Percentiles rank a stretch among this genome's conserved stretches.
Evolutionary conservation across 1,140 invertebrate genomes (phyloP).

Genomic region (Matsumurasca onukii): DNA sequence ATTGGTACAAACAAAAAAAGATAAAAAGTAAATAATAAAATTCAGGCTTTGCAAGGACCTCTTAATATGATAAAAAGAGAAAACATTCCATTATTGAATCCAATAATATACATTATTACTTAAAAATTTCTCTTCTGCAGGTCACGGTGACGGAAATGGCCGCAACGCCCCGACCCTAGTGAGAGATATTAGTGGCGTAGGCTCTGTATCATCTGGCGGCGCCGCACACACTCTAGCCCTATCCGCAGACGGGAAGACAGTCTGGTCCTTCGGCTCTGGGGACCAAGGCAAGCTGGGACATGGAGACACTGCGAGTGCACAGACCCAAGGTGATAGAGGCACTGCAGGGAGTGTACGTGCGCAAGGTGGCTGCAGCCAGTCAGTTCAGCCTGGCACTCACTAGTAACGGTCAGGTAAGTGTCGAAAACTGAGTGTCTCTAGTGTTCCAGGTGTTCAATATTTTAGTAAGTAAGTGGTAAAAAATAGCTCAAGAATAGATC

Average conservation of each 20-base stretch:
- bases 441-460: too few species aligned
- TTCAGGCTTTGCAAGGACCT: too few species aligned
- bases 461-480: too few species aligned
- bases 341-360: slow-evolving; percentile 58
- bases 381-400: slow-evolving; percentile 63
- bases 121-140: too few species aligned
- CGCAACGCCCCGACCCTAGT: slow-evolving; percentile 60
- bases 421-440: too few species aligned
- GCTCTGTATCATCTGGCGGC: slow-evolving; percentile 64
- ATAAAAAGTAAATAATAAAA: too few species aligned
- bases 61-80: too few species aligned
- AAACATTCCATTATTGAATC: too few species aligned
- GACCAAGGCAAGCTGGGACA: slow-evolving; percentile 64
- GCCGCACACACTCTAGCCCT: slow-evolving; percentile 63
- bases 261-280: slow-evolving; percentile 65
- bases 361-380: slow-evolving; percentile 60
- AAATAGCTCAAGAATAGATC: too few species aligned
- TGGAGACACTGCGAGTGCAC: slow-evolving; percentile 57
- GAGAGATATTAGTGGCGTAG: slow-evolving; percentile 56
- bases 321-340: slow-evolving; percentile 64
- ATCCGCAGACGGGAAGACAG: slow-evolving; percentile 60
- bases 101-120: too few species aligned
- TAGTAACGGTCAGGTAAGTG: slow-evolving; percentile 51
- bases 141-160: slow-evolving; percentile 56
- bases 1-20: too few species aligned